A percentile compares a stretch with the other conserved stretches of the same genome.
phyloP scores from a whole-genome alignment of 2,888 invertebrate species.

The Oscheius myriophilus region DNA sequence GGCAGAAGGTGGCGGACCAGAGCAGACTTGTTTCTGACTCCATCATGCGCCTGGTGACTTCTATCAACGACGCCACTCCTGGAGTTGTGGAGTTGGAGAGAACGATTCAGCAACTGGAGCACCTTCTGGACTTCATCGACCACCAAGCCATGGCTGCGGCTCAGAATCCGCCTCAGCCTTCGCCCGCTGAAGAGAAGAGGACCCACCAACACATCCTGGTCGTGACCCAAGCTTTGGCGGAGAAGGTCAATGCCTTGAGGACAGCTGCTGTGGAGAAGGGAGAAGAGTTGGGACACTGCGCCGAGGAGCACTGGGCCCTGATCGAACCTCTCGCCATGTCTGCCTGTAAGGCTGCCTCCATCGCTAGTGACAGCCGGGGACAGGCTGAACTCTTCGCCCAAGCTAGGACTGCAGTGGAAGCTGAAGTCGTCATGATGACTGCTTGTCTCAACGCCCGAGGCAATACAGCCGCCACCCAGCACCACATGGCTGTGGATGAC shows the following conservation, averaged over 20 bases:
- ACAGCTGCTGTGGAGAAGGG: constrained; percentile 82
- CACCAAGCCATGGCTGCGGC: constrained; percentile 42
- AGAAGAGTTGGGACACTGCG: constrained; percentile 89
- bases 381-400: constrained; percentile 85
- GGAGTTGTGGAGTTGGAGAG: constrained; percentile 91
- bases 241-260: constrained; percentile 85
- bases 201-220: constrained; percentile 83
- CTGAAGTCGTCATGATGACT: constrained; percentile 81
- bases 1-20: constrained; percentile 91
- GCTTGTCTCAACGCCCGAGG: constrained; percentile 89
- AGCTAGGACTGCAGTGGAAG: constrained; percentile 84
- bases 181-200: constrained; percentile 55
- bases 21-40: constrained; percentile 88
- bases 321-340: constrained; percentile 87
- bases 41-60: constrained; percentile 90
- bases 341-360: constrained; percentile 77
- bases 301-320: constrained; percentile 72
- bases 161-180: constrained; percentile 33
- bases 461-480: constrained; percentile 79
- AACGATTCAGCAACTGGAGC: constrained; percentile 75
- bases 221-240: constrained; percentile 83
- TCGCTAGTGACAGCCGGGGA: constrained; percentile 41
- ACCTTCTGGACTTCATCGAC: constrained; percentile 77
- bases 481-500: constrained; percentile 87
- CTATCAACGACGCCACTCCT: constrained; percentile 88